These are phyloP conservation scores for Anas platyrhynchos DNA, from an alignment of 2,113 vertebrate genomes.

Conservation along the genomic window DNA sequence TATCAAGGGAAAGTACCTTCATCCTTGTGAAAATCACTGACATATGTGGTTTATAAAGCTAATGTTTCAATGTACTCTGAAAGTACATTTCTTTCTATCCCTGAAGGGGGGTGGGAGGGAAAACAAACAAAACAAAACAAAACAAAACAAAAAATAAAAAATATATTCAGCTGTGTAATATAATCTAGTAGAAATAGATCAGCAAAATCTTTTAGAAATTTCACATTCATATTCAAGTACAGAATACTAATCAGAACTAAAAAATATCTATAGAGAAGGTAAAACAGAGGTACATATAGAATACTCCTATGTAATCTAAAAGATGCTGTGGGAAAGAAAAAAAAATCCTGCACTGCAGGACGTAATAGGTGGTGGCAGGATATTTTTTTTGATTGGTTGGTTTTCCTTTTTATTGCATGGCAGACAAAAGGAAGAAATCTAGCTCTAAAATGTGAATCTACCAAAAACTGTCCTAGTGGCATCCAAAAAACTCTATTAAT, in stretches of 20 bases:
- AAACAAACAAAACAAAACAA: too few relatives aligned
- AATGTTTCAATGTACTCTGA: not conserved
- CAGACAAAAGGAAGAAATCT: not conserved
- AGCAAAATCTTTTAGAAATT: not conserved
- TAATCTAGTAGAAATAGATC: not conserved
- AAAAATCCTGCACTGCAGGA: not conserved
- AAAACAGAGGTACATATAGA: not conserved
- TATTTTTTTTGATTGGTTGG: not conserved
- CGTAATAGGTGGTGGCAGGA: not conserved
- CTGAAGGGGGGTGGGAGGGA: not conserved
- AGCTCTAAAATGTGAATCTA: not conserved
- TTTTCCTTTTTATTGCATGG: not conserved
- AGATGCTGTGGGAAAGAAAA: not conserved
- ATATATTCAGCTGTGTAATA: not conserved
- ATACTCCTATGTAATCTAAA: not conserved
- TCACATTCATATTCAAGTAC: not conserved
- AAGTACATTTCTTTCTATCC: not conserved
- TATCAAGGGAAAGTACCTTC: not conserved
- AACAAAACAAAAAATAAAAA: not conserved
- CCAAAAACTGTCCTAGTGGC: not conserved
- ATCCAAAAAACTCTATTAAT: not conserved
- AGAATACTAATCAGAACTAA: not conserved
- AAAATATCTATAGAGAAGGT: not conserved
- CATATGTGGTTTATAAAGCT: not conserved
- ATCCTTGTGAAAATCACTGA: not conserved